These are phyloP conservation scores for Cavia porcellus DNA, from an alignment of 2,113 vertebrate species.

Conservation along the genomic window DNA sequence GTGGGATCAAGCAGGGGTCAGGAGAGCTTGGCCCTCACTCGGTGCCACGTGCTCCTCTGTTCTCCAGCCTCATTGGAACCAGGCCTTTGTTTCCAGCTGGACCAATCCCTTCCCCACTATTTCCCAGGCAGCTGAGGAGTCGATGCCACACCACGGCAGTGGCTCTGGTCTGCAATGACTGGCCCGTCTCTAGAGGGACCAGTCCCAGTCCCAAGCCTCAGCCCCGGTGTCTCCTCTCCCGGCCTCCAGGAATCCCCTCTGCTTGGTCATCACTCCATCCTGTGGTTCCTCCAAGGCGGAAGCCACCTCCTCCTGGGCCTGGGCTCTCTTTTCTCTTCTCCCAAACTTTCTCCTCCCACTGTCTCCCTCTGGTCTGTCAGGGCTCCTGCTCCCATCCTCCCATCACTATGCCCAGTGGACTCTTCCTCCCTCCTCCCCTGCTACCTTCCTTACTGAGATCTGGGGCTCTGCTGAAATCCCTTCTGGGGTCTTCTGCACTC, in stretches of 20 bases:
- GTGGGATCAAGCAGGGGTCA: not conserved
- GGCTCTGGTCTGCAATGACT: not conserved
- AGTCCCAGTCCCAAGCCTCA: not conserved
- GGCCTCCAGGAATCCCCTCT: not conserved
- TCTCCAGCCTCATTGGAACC: not conserved
- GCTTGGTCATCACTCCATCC: not conserved
- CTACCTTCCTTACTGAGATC: not conserved
- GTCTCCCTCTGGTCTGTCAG: not conserved
- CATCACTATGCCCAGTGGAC: not conserved
- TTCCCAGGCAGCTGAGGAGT: not conserved
- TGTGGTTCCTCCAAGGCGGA: not conserved
- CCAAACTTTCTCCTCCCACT: not conserved
- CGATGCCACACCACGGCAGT: not conserved
- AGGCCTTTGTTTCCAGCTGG: not conserved
- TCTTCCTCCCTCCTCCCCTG: not conserved
- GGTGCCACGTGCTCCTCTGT: not conserved
- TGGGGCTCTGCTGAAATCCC: not conserved
- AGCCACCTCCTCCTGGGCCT: not conserved
- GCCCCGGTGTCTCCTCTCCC: not conserved
- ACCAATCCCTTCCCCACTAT: not conserved
- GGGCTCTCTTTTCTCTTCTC: not conserved
- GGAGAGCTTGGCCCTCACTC: not conserved
- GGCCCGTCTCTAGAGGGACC: not conserved
- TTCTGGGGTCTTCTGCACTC: not conserved
- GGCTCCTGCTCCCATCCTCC: no score